Base-by-base conservation (phyloP, 2,113 vertebrate species). In the Rousettus leschenaultii region DNA sequence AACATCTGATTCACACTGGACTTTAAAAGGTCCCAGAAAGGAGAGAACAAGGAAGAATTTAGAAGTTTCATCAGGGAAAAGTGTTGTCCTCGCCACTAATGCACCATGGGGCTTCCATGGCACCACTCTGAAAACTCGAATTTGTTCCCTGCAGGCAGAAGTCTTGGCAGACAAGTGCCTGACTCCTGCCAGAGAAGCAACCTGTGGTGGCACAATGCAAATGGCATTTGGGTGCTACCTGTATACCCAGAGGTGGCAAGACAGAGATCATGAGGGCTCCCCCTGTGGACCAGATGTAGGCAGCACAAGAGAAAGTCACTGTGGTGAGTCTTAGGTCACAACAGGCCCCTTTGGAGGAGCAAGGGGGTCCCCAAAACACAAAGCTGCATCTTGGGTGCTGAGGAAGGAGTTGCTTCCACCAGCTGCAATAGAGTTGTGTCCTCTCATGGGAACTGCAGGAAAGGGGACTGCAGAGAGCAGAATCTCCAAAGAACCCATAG, bases 1-100 rank as follows among this genome's bases (percentile, higher is more conserved):
- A 78, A 95, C 18, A 2, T n/a, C 65, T 66, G n/a, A 61, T 61
- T 86, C 43, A 57, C 38, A 30, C 57, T 70, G 75, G 40, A 87
- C 5, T 59, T 51, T 6, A 40, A 59, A 35, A 35, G 38, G 86
- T 61, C 28, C 40, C 33, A 3, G 35, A 63, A 19, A 91, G 33
- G 61, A 66, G 40, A 75, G 18, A 59, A 38, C 9, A n/a, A 61
- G 74, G 15, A 53, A 40, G 6, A 12, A 68, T 22, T 18, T n/a
- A 24, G 1, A 43, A 33, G 4, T 43, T 86, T 86, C 78, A 55
- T 21, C 15, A 5, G 26, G 43, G 28, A 75, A 4, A 65, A 83
- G 40, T 12, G 8, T 13, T 87, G 12, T 8, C 21, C 28, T 22
- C 30, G 15, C 24, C 40, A 26, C 22, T 5, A 12, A 14, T 15